These are phyloP conservation scores for Leptinotarsa peninsularis DNA, from an alignment of 2,888 invertebrate species.

Conservation along the genomic window DNA sequence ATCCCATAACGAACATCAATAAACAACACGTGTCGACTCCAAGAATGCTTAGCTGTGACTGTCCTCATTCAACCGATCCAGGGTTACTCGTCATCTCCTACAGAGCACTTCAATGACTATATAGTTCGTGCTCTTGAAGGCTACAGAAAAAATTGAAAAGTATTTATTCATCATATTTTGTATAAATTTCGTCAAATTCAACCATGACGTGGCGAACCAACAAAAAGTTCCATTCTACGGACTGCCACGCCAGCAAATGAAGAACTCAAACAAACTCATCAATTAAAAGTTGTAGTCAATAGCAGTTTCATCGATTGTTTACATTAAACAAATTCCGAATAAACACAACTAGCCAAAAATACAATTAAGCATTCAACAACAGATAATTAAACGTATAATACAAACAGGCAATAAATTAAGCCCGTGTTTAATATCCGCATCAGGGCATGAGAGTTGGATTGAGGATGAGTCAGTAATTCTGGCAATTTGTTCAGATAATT, in stretches of 20 bases:
- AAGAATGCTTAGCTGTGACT: too few species aligned
- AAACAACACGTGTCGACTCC: too few species aligned
- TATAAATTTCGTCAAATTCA: too few species aligned
- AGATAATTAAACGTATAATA: slow-evolving; percentile 24
- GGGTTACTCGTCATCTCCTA: too few species aligned
- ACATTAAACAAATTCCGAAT: slow-evolving; percentile 28
- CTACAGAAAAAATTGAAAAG: too few species aligned
- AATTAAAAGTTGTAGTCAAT: not conserved
- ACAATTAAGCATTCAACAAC: slow-evolving; percentile 24
- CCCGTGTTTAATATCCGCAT: slow-evolving; percentile 32
- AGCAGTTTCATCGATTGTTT: slow-evolving; percentile 19
- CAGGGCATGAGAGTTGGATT: slow-evolving; percentile 38
- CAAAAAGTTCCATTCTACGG: too few species aligned
- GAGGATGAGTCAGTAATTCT: slow-evolving; percentile 49
- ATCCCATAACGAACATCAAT: too few species aligned
- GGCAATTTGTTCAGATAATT: slow-evolving; percentile 50
- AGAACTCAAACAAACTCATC: slow-evolving; percentile 1
- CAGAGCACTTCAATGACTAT: too few species aligned
- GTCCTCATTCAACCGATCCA: too few species aligned
- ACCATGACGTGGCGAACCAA: too few species aligned
- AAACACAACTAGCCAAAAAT: slow-evolving; percentile 28
- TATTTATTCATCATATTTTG: too few species aligned
- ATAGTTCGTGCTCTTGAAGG: too few species aligned
- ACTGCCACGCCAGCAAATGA: not conserved
- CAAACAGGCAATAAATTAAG: slow-evolving; percentile 38